phyloP scores from a whole-genome alignment of 2,888 invertebrate genomes.

The Hipparchia semele region DNA sequence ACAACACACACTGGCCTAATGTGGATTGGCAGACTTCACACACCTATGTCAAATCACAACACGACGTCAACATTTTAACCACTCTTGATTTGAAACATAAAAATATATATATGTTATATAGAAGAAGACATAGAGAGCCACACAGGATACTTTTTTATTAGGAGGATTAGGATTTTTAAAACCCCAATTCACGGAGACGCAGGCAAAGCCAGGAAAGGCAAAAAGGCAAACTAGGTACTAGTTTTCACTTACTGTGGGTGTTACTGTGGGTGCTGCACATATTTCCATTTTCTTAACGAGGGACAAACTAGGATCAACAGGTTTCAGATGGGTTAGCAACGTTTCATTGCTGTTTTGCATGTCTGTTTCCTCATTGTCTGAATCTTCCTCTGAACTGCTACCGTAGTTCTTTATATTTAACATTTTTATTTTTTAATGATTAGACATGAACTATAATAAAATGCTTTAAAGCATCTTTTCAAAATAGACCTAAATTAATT shows the following conservation, averaged over 20 bases:
- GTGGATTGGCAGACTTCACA: too few relatives aligned
- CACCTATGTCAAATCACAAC: too few relatives aligned
- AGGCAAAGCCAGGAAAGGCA: too few relatives aligned
- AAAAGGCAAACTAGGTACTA: background rate
- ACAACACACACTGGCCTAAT: too few relatives aligned
- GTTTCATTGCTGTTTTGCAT: slow-evolving; percentile 68
- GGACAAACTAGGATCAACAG: slow-evolving; percentile 82
- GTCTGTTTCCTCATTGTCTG: slow-evolving; percentile 71
- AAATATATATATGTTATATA: too few relatives aligned
- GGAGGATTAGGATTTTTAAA: too few relatives aligned
- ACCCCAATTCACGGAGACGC: too few relatives aligned
- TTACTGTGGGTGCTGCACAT: slow-evolving; percentile 92
- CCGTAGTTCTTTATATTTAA: slow-evolving; percentile 89
- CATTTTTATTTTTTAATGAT: slow-evolving; percentile 72
- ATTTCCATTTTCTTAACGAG: slow-evolving; percentile 86
- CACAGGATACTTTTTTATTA: too few relatives aligned
- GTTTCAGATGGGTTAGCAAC: slow-evolving; percentile 79
- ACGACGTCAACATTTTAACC: too few relatives aligned
- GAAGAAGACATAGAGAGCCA: too few relatives aligned
- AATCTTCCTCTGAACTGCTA: slow-evolving; percentile 88
- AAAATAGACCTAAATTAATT: background rate
- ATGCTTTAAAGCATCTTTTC: background rate
- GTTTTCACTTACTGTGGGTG: slow-evolving; percentile 86
- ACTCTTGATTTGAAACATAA: too few relatives aligned
- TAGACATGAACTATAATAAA: background rate